Base-by-base conservation (phyloP, 2,888 invertebrate species). In the Muschampia plurimacula region DNA sequence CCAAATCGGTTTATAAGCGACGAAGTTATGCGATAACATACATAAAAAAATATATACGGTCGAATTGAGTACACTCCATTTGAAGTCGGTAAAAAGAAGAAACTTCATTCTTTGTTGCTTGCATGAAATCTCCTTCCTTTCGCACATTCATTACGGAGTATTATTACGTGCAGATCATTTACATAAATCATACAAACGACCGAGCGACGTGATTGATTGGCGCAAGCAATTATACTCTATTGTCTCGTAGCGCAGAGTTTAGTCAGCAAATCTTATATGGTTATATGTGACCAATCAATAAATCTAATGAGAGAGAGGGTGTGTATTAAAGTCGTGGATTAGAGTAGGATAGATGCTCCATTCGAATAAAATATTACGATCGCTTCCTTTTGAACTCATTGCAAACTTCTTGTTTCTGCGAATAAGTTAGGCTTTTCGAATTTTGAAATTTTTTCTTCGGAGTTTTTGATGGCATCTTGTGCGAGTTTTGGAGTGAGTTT, bases 211-310 rank as follows among this genome's bases (percentile, higher is more conserved):
- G 55, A 63, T 55, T 63, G 69, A 52, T 55, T 41, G 39, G 22
- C 52, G 49, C 60, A 63, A 28, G 55, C 63, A 63, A 69, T 69
- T 69, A 67, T 41, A 62, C 44, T 44, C 55, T 44, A 55, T 64
- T 69, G 69, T 55, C 46, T 69, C 62, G 22, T 41, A 57, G 41
- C 39, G 39, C 55, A 28, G 32, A 62, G 68, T 55, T 69, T 44
- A 69, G 55, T 62, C 63, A 69, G 69, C 64, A 44, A 55, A 57
- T 69, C 59, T 69, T 69, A 55, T 68, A 60, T 63, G 63, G 39
- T 10, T 28, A 3, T 28, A 55, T 55, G 55, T 15, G 64, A 55
- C 69, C 69, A 69, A 68, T 69, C 55, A 69, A 69, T 70, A 70
- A 36, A 44, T 28, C 28, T 28, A 2, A 44, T 70, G 64, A 60